These are phyloP conservation scores for Marmota flaviventris DNA, from an alignment of 2,113 vertebrate species.

Conservation along the genomic window DNA sequence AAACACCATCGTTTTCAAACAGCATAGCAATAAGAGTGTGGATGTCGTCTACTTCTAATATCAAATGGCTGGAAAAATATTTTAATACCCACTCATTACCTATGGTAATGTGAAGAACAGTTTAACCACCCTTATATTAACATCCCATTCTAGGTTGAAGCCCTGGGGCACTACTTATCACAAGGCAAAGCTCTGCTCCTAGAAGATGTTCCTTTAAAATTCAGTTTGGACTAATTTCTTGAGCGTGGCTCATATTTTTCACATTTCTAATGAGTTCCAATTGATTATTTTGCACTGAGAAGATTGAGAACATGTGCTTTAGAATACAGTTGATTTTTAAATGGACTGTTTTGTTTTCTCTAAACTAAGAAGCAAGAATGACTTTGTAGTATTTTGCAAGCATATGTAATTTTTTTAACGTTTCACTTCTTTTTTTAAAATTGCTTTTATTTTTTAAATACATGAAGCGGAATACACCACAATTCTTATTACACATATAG, in stretches of 20 bases:
- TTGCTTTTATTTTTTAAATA: too few relatives aligned
- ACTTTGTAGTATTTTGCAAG: not conserved
- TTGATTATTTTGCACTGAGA: not conserved
- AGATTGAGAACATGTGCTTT: not conserved
- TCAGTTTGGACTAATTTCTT: not conserved
- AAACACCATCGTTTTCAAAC: not conserved
- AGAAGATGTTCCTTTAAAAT: not conserved
- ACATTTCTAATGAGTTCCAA: not conserved
- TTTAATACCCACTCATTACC: not conserved
- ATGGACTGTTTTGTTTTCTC: constrained; percentile 4
- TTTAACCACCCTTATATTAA: not conserved
- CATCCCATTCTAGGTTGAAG: not conserved
- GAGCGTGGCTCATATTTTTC: too few relatives aligned
- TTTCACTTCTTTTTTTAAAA: too few relatives aligned
- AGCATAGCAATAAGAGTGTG: not conserved
- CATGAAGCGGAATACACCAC: too few relatives aligned
- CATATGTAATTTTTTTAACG: not conserved
- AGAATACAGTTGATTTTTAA: not conserved
- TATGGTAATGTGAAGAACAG: not conserved
- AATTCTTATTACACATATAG: too few relatives aligned
- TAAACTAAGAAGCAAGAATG: constrained; percentile 4
- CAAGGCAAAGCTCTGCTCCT: not conserved
- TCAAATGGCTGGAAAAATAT: not conserved
- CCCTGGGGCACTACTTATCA: not conserved
- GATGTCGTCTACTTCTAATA: not conserved